Base-by-base conservation (phyloP, 2,113 vertebrate species). In the Amphilophus citrinellus region DNA sequence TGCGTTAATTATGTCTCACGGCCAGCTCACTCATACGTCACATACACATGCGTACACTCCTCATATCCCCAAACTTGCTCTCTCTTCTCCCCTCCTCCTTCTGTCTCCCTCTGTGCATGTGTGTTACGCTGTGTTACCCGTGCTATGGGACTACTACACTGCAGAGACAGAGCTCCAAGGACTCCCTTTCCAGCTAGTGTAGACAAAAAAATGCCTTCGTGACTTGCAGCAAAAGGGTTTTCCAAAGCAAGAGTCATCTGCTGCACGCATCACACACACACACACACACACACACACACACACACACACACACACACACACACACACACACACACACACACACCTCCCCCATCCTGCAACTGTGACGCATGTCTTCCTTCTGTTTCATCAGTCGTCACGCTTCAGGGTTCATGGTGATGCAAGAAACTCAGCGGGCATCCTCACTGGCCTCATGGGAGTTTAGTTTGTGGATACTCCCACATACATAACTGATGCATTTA, bases 1-100 rank as follows among this genome's bases (percentile, higher is more conserved):
- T 93, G 77, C 83, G 17, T 73, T 93, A 94, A 95, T 95, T 91
- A 92, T 94, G 92, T 90, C 85, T 92, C 88, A 65, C 85, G 89
- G 90, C 62, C 80, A 82, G 88, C 82, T 85, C 86, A 77, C 86
- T 84, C 85, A 56, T 76, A 79, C 37, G 63, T 84, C 85, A 59
- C 86, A 90, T 88, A 90, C 87, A 84, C 80, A 85, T 80, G 65
- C 68, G 82, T 59, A 61, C 35, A 63, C 83, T 85, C 87, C 24
- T 66, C 44, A 58, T 79, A 77, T 88, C 59, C n/a, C 44, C 6
- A 42, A 27, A 50, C 65, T 63, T 42, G 24, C 18, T 83, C 15
- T 80, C 61, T 37, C 44, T 75, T 62, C n/a, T 61, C 60, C 39
- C 11, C 8, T 11, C 47, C 73, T 63, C 17, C 50, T 24, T 61